Conservation (phyloP, 1,140 invertebrate species). For the Myzus persicae region DNA sequence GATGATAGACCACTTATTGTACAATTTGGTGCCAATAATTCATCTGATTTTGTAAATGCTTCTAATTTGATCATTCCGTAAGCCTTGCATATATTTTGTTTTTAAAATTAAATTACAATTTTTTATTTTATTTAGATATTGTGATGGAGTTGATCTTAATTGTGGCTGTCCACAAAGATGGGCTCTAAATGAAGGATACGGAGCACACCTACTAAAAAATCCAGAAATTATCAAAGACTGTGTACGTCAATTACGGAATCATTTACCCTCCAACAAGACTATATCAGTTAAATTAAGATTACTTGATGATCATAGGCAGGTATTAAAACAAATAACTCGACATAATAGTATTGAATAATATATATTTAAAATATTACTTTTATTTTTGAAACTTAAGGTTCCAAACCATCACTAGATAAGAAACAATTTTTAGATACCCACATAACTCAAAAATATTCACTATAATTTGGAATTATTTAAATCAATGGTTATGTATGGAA, state of each 20-base stretch:
- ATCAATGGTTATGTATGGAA: no score
- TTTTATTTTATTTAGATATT: constrained; percentile 69
- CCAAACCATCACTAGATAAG: no score
- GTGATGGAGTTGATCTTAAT: constrained; percentile 93
- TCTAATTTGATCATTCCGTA: constrained; percentile 84
- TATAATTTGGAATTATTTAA: no score
- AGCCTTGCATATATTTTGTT: constrained; percentile 63
- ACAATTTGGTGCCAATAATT: constrained; percentile 92
- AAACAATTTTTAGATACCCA: no score
- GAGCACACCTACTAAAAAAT: constrained; percentile 82
- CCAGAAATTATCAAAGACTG: constrained; percentile 86
- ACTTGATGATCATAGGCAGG: constrained; percentile 67
- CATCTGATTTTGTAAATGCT: constrained; percentile 83
- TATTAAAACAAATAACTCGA: constrained; percentile 21
- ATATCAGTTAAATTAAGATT: constrained; percentile 94
- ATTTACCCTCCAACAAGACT: constrained; percentile 73
- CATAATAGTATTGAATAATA: background rate
- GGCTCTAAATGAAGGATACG: constrained; percentile 91
- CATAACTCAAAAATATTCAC: no score
- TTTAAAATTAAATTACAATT: background rate
- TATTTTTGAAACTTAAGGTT: no score
- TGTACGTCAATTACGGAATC: constrained; percentile 77
- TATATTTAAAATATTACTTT: no score
- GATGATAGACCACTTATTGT: constrained; percentile 86
- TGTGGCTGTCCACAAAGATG: constrained; percentile 97